These are phyloP conservation scores for Gymnogyps californianus DNA, from an alignment of 2,113 vertebrate species.

Conservation along the genomic window DNA sequence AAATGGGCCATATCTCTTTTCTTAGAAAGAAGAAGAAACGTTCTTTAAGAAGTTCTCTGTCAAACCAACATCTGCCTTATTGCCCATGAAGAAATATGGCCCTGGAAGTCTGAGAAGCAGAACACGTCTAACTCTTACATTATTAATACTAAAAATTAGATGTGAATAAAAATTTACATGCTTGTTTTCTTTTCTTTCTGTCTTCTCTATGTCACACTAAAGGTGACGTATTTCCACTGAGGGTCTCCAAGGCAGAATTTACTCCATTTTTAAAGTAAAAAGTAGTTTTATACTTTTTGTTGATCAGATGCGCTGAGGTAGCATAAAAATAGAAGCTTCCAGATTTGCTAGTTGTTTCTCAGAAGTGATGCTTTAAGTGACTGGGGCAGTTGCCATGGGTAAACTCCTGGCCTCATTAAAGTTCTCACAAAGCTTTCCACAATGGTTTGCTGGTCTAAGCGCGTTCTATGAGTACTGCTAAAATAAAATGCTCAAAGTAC, in stretches of 20 bases:
- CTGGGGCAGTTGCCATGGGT: not conserved
- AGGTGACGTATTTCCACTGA: not conserved
- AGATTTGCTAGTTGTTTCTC: not conserved
- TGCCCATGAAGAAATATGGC: not conserved
- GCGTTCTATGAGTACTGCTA: not conserved
- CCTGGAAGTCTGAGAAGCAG: not conserved
- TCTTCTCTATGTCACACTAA: not conserved
- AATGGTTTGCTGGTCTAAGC: not conserved
- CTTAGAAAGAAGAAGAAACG: not conserved
- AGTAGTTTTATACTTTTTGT: not conserved
- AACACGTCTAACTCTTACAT: not conserved
- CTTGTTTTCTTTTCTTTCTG: not conserved
- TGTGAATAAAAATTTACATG: not conserved
- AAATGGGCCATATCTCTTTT: not conserved
- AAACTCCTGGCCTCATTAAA: constrained; percentile 9
- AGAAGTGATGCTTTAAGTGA: not conserved
- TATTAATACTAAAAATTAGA: not conserved
- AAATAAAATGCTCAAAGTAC: not conserved
- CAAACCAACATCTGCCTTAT: not conserved
- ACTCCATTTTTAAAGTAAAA: not conserved
- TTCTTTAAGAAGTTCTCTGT: not conserved
- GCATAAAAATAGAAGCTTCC: not conserved
- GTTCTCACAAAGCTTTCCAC: constrained; percentile 6
- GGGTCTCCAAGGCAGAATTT: not conserved
- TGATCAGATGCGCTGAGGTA: not conserved